Evolutionary conservation across 2,113 vertebrate species (phyloP).

Genomic region (Neofelis nebulosa): DNA sequence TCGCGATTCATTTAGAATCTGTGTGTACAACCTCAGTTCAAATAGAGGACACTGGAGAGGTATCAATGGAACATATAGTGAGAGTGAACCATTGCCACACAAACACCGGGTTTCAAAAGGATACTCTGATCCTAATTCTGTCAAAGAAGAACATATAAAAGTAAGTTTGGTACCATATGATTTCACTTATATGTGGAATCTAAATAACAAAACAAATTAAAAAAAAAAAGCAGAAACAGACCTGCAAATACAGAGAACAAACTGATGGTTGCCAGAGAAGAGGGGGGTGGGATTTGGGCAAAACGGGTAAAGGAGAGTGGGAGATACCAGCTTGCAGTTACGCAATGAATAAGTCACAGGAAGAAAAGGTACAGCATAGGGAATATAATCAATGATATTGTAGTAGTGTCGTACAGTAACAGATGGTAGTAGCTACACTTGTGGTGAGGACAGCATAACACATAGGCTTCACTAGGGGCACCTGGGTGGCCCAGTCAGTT

Average conservation of each 20-base stretch:
- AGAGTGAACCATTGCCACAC: background rate
- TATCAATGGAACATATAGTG: background rate
- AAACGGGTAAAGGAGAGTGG: background rate
- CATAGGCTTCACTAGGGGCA: background rate
- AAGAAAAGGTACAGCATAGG: background rate
- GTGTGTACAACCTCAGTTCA: constrained; percentile 21
- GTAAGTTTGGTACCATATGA: background rate
- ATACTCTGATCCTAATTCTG: background rate
- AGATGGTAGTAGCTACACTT: background rate
- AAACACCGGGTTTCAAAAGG: background rate
- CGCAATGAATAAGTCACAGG: background rate
- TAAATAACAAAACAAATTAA: background rate
- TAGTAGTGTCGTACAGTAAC: background rate
- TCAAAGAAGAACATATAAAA: constrained; percentile 1
- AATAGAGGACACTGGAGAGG: constrained; percentile 5
- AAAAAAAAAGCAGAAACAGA: background rate
- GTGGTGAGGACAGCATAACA: background rate
- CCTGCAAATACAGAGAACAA: background rate
- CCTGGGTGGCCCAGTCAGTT: too few relatives aligned
- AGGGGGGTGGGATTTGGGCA: background rate
- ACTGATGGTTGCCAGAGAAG: background rate
- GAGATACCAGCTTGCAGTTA: background rate
- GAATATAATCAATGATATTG: background rate
- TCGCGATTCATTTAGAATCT: constrained; percentile 48
- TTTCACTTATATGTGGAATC: background rate